Evolutionary conservation across 1,140 invertebrate species (phyloP).

Genomic region (Dolichoris vasculosae): DNA sequence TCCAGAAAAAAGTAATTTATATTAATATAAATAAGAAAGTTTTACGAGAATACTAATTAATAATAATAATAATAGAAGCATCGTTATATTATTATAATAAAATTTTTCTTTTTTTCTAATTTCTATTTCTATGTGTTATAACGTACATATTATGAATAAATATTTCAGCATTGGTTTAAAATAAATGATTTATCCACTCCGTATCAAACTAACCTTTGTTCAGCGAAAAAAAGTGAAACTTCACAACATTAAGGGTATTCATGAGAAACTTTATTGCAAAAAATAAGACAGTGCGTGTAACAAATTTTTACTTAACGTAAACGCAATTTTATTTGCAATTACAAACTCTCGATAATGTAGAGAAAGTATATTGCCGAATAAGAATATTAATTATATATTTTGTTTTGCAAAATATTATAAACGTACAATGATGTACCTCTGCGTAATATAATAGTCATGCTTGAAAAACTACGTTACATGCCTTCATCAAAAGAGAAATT

Average conservation of each 20-base stretch:
- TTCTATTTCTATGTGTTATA: neutral
- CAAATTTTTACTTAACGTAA: neutral
- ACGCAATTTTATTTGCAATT: neutral
- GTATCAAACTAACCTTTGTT: neutral
- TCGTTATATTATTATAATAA: no score
- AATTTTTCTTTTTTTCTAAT: no score
- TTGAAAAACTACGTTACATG: neutral
- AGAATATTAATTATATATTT: conserved; percentile 14
- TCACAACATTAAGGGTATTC: neutral
- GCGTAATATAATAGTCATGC: conserved; percentile 19
- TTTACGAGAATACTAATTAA: no score
- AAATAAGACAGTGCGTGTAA: neutral
- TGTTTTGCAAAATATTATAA: conserved; percentile 20
- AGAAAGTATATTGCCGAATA: conserved; percentile 24
- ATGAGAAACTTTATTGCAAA: conserved; percentile 16
- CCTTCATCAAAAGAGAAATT: conserved; percentile 31
- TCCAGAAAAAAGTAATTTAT: no score
- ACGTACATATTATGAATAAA: neutral
- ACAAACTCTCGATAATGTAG: neutral
- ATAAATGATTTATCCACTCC: neutral
- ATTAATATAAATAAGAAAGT: no score
- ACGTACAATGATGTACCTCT: conserved; percentile 1
- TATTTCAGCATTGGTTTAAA: neutral
- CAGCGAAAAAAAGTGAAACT: neutral
- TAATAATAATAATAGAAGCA: no score